Evolutionary conservation across 1,140 invertebrate genomes (phyloP).

Genomic region (Anoplophora glabripennis): DNA sequence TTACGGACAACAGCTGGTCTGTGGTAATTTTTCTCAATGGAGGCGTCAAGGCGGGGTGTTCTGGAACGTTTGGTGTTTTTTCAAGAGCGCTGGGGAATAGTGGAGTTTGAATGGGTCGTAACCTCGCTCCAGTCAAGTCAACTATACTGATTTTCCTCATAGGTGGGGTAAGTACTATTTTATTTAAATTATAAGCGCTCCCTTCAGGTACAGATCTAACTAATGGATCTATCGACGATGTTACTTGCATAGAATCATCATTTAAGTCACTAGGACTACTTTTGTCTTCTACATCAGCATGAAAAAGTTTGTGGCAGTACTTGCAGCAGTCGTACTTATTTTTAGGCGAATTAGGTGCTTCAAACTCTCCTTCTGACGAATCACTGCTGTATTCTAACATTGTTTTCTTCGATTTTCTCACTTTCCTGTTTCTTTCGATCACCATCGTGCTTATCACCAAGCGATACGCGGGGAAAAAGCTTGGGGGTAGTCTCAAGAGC

Average conservation of each 20-base stretch:
- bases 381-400: not conserved
- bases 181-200: not conserved
- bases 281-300: not conserved
- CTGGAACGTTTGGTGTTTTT: too few species aligned
- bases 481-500: conserved; percentile 8
- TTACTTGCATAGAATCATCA: too few species aligned
- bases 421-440: conserved; percentile 12
- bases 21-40: conserved; percentile 3
- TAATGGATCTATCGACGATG: not conserved
- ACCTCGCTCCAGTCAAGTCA: not conserved
- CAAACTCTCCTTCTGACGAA: not conserved
- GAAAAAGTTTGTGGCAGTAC: not conserved
- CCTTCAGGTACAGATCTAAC: not conserved
- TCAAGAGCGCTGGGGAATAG: not conserved
- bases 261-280: not conserved
- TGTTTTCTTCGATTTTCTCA: conserved; percentile 5
- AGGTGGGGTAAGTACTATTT: not conserved
- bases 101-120: not conserved
- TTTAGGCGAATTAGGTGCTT: not conserved
- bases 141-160: not conserved
- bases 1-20: not conserved
- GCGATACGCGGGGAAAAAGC: conserved; percentile 15
- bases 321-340: not conserved
- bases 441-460: conserved; percentile 5
- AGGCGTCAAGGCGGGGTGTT: not conserved